Conservation (phyloP, 2,113 vertebrate genomes). For the Pionites leucogaster region DNA sequence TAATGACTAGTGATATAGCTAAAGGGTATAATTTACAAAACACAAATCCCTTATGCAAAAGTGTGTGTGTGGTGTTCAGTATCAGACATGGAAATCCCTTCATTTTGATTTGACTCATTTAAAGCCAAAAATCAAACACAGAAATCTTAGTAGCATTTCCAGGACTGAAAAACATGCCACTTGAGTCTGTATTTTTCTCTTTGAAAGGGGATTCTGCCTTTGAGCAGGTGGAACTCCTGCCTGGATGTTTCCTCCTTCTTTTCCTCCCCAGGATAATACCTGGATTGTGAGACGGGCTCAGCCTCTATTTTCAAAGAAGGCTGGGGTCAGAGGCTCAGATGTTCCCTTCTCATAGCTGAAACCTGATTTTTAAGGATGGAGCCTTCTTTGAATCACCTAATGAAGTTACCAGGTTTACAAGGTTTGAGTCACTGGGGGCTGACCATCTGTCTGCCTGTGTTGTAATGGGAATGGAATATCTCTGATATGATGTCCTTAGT, state of each 20-base stretch:
- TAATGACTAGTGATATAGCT: constrained; percentile 45
- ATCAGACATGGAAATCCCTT: constrained; percentile 7
- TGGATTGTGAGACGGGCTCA: neutral
- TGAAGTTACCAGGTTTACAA: neutral
- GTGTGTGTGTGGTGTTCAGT: neutral
- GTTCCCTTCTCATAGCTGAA: neutral
- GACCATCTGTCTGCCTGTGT: neutral
- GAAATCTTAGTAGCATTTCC: constrained; percentile 15
- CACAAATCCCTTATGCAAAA: constrained; percentile 43
- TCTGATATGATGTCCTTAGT: neutral
- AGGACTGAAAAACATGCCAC: neutral
- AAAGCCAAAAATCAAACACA: constrained; percentile 33
- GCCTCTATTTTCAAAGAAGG: neutral
- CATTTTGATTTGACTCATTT: constrained; percentile 23
- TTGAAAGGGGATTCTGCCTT: neutral
- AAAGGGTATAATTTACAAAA: constrained; percentile 42
- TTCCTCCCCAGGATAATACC: neutral
- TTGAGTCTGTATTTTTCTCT: neutral
- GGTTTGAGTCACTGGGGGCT: neutral
- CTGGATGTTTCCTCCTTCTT: neutral
- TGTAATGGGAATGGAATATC: neutral
- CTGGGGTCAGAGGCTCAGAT: neutral
- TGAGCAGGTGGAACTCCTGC: neutral
- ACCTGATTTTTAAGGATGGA: neutral
- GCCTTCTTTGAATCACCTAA: neutral